Percentiles rank a stretch among this genome's conserved stretches.
Conservation (phyloP, 35 echinoderm and acorn worm genomes). For the Lytechinus pictus region DNA sequence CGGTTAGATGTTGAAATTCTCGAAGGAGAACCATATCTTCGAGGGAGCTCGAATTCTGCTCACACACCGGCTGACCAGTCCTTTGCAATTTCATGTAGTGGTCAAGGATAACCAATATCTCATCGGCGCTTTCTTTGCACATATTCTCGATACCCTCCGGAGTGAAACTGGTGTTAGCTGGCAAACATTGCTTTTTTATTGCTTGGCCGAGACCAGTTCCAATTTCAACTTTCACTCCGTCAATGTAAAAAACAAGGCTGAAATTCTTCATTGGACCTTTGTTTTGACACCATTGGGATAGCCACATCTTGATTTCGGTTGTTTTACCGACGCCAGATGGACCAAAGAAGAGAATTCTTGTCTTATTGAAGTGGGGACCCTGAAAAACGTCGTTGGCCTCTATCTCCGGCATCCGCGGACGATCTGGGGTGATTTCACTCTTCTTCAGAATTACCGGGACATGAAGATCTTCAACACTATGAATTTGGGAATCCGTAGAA, state of each 20-base stretch:
- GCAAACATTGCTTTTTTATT: background rate
- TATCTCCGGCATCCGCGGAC: background rate
- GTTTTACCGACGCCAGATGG: background rate
- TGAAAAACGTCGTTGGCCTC: background rate
- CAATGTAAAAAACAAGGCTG: background rate
- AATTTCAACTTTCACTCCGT: background rate
- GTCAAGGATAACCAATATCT: background rate
- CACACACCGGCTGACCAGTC: background rate
- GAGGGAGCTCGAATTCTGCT: background rate
- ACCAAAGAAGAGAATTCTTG: background rate
- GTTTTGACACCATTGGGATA: background rate
- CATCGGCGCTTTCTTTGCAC: background rate
- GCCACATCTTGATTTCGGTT: conserved; percentile 27
- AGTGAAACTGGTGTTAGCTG: background rate
- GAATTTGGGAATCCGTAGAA: background rate
- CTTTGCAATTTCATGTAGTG: background rate
- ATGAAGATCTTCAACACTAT: background rate
- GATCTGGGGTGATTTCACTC: background rate
- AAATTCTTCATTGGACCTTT: background rate
- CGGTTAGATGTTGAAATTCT: background rate
- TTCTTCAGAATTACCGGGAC: background rate
- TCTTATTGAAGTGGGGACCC: background rate
- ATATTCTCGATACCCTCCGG: background rate
- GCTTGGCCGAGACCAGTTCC: background rate
- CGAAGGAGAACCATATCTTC: background rate